phyloP scores from a whole-genome alignment of 1,140 invertebrate species.

The Luehdorfia chinensis region DNA sequence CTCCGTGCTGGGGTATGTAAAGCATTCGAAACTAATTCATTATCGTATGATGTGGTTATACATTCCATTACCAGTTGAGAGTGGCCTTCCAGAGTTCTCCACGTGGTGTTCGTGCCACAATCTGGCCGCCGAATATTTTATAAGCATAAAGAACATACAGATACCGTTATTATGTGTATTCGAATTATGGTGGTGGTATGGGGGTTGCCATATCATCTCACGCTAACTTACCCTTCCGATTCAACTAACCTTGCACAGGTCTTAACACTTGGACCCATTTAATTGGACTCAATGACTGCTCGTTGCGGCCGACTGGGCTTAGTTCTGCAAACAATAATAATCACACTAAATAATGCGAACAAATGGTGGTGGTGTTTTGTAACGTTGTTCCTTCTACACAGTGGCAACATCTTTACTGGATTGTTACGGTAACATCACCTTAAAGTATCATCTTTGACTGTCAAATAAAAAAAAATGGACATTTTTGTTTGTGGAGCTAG shows the following conservation, averaged over 20 bases:
- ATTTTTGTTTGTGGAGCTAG: conserved; percentile 24
- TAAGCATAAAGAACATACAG: conserved; percentile 33
- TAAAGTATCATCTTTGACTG: background rate
- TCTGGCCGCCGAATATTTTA: conserved; percentile 41
- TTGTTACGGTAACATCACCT: background rate
- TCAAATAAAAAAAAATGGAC: background rate
- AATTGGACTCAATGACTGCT: conserved; percentile 42
- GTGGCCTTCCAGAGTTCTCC: conserved; percentile 78
- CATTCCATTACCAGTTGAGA: conserved; percentile 40
- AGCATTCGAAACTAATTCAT: conserved; percentile 44
- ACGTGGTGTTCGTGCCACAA: conserved; percentile 46
- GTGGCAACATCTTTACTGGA: conserved; percentile 4
- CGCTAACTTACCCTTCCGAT: conserved; percentile 63
- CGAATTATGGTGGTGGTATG: conserved; percentile 68
- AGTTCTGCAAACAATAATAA: conserved; percentile 27
- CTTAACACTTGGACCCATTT: conserved; percentile 54
- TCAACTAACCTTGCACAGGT: conserved; percentile 71
- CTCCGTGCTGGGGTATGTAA: conserved; percentile 32
- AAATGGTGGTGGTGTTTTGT: conserved; percentile 6
- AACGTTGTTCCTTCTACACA: conserved; percentile 1
- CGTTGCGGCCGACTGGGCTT: conserved; percentile 20
- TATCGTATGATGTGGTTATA: conserved; percentile 44
- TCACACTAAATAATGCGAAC: conserved; percentile 3
- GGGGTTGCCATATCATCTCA: conserved; percentile 71
- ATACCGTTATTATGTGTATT: conserved; percentile 56